Conservation (phyloP, 1,140 invertebrate species). For the Gyrodactylus bullatarudis region DNA sequence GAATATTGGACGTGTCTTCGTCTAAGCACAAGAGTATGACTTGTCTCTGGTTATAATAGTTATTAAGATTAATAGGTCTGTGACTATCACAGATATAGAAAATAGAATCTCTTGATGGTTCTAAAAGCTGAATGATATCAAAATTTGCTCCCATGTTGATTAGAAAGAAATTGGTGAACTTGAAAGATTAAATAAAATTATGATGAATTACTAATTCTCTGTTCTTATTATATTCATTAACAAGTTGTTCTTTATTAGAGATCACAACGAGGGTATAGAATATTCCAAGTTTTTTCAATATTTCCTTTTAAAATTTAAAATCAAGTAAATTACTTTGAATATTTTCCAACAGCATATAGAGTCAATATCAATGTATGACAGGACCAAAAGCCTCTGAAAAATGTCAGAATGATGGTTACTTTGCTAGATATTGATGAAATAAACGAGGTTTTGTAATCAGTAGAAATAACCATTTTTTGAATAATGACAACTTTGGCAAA, state of each 20-base stretch:
- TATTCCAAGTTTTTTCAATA: background rate
- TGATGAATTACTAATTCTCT: background rate
- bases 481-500: background rate
- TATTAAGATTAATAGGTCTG: background rate
- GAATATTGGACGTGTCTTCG: background rate
- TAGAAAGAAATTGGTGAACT: background rate
- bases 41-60: background rate
- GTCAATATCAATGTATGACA: background rate
- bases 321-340: background rate
- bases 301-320: background rate
- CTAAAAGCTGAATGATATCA: background rate
- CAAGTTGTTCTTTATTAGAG: background rate
- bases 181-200: background rate
- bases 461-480: background rate
- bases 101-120: background rate
- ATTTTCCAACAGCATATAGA: background rate
- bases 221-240: background rate
- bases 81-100: background rate
- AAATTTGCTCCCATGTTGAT: background rate
- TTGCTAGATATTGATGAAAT: background rate
- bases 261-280: background rate
- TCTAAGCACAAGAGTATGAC: background rate
- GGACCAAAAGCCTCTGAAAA: background rate
- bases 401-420: background rate
- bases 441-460: background rate